phyloP scores from a whole-genome alignment of 2,888 invertebrate species.

The Phanerotoma sp. region DNA sequence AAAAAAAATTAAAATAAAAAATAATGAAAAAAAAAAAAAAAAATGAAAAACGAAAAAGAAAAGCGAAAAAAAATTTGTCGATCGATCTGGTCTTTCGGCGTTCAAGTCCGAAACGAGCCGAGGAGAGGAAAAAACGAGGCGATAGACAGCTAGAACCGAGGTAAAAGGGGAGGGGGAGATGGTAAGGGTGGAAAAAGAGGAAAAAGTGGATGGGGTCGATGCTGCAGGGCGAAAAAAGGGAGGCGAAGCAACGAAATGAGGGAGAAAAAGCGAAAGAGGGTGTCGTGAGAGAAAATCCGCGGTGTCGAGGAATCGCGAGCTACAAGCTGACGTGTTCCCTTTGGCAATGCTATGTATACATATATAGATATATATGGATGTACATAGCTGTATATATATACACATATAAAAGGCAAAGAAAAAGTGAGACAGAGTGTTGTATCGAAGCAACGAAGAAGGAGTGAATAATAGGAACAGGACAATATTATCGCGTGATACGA shows the following conservation, averaged over 20 bases:
- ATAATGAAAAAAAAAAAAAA: constrained; percentile 9
- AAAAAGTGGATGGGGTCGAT: constrained; percentile 23
- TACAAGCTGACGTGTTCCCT: constrained; percentile 18
- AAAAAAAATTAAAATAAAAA: constrained; percentile 3
- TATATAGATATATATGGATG: no score
- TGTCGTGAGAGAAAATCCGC: constrained; percentile 37
- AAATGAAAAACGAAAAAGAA: constrained; percentile 2
- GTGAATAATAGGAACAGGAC: constrained; percentile 38
- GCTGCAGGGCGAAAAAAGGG: constrained; percentile 20
- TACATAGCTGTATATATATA: no score
- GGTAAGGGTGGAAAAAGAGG: constrained; percentile 9
- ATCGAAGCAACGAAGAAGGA: constrained; percentile 26
- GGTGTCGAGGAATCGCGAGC: constrained; percentile 46
- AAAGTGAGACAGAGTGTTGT: neutral
- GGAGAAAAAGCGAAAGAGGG: constrained; percentile 6
- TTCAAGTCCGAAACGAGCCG: constrained; percentile 36
- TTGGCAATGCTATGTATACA: constrained; percentile 19
- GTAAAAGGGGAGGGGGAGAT: no score
- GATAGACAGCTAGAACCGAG: constrained; percentile 22
- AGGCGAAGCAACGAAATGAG: constrained; percentile 1
- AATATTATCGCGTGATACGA: constrained; percentile 52
- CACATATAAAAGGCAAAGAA: no score
- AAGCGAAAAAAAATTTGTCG: constrained; percentile 29
- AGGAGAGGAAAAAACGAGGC: constrained; percentile 25
- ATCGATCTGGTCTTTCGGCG: constrained; percentile 35